A percentile compares a stretch with the other conserved stretches of the same genome.
Evolutionary conservation across 53 echinoderm and acorn worm species (phyloP).

Genomic region (Crossaster papposus): DNA sequence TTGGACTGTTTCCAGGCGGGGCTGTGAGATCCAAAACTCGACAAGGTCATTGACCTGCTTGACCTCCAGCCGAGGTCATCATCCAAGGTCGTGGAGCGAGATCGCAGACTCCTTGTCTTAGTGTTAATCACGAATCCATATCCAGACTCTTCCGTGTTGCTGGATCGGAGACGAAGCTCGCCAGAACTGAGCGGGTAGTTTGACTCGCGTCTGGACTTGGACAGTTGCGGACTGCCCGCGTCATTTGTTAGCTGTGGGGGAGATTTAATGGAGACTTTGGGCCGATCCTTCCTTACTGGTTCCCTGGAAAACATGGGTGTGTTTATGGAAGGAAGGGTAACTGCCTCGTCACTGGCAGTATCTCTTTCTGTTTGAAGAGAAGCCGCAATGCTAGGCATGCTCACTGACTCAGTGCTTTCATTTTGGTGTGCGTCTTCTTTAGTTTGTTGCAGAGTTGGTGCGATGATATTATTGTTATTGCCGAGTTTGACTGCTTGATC

Average conservation of each 20-base stretch:
- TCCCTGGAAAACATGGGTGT: neutral
- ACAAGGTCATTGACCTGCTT: conserved; percentile 46
- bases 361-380: neutral
- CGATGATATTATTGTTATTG: conserved; percentile 9
- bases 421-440: neutral
- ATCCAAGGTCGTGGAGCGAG: conserved; percentile 14
- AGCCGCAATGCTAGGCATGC: neutral
- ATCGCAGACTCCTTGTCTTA: conserved; percentile 10
- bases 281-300: neutral
- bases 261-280: conserved; percentile 15
- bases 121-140: neutral
- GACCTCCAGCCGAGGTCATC: conserved; percentile 28
- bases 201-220: conserved; percentile 4
- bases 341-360: neutral
- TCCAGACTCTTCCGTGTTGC: neutral
- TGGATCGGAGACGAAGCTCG: neutral
- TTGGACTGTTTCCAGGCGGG: conserved; percentile 25
- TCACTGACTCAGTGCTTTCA: neutral
- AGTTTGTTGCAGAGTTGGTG: neutral
- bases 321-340: conserved; percentile 33
- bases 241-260: neutral
- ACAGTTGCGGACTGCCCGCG: neutral
- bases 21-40: conserved; percentile 34
- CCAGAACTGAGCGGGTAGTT: neutral
- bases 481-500: neutral